Evolutionary conservation across 37 sponge, comb jelly and placozoan genomes (phyloP).

Genomic region (Diacarnus erythraeanus): DNA sequence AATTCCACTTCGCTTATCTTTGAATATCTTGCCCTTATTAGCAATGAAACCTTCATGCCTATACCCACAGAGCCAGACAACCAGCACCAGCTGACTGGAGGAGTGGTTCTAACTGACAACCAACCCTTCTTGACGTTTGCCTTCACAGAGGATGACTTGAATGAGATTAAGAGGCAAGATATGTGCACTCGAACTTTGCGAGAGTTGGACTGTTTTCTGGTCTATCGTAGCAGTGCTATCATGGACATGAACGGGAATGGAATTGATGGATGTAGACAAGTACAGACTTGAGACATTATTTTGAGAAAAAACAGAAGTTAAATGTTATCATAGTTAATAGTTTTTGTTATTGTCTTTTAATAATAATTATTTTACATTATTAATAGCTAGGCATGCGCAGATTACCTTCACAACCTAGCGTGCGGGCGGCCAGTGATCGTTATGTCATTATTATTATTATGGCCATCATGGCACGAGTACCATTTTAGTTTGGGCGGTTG

Average conservation of each 20-base stretch:
- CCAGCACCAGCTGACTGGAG: slow-evolving; percentile 70
- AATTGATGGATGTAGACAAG: slow-evolving; percentile 75
- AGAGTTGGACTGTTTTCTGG: slow-evolving; percentile 75
- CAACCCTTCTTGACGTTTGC: slow-evolving; percentile 21
- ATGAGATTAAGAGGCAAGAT: slow-evolving; percentile 86
- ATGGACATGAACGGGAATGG: slow-evolving; percentile 76
- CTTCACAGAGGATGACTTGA: slow-evolving; percentile 63
- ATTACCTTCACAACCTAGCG: too few relatives aligned
- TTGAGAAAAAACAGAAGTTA: too few relatives aligned
- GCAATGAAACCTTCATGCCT: slow-evolving; percentile 59
- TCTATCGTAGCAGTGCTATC: slow-evolving; percentile 64
- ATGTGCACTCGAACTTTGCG: slow-evolving; percentile 72
- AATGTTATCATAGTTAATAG: not conserved
- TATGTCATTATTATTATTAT: too few relatives aligned
- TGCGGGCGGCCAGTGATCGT: too few relatives aligned
- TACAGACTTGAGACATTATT: slow-evolving; percentile 6
- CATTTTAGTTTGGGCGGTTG: too few relatives aligned
- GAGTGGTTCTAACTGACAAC: slow-evolving; percentile 27
- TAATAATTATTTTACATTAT: not conserved
- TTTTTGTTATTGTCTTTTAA: not conserved
- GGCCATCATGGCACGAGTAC: too few relatives aligned
- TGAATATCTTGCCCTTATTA: slow-evolving; percentile 57
- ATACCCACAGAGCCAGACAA: slow-evolving; percentile 54
- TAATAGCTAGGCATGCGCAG: too few relatives aligned
- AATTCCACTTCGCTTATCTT: slow-evolving; percentile 35